phyloP scores from a whole-genome alignment of 2,113 vertebrate genomes.

The Megaceryle torquata region DNA sequence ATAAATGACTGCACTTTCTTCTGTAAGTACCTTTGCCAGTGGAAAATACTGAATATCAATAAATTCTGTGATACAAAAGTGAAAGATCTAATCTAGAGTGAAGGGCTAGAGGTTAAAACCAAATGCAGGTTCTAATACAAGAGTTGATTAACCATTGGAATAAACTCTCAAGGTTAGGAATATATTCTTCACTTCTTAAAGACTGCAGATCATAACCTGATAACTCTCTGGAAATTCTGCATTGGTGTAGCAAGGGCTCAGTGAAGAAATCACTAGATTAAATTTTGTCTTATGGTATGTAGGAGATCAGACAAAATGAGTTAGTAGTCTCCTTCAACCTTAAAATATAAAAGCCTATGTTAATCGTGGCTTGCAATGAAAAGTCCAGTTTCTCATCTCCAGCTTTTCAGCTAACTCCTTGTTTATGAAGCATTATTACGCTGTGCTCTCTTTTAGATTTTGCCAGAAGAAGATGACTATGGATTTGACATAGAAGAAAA shows the following conservation, averaged over 20 bases:
- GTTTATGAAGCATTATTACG: neutral
- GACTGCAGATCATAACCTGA: neutral
- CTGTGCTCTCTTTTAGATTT: conserved; percentile 77
- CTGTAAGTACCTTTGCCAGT: neutral
- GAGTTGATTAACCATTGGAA: neutral
- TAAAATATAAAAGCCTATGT: neutral
- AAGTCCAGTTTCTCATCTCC: neutral
- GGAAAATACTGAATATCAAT: neutral
- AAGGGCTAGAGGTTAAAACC: neutral
- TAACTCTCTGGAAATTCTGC: neutral
- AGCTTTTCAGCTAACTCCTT: neutral
- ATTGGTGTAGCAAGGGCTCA: neutral
- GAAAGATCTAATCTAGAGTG: neutral
- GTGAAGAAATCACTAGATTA: neutral
- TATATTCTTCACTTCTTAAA: neutral
- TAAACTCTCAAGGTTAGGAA: neutral
- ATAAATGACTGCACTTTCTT: neutral
- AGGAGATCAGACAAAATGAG: neutral
- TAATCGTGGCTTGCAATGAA: neutral
- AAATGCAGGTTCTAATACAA: neutral
- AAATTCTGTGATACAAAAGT: neutral
- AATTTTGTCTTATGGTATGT: neutral
- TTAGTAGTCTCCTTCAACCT: neutral
- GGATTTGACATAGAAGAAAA: conserved; percentile 98
- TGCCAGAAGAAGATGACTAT: conserved; percentile 93